Base-by-base conservation (phyloP, 2,797 vertebrate species). In the Sebastiscus tertius region DNA sequence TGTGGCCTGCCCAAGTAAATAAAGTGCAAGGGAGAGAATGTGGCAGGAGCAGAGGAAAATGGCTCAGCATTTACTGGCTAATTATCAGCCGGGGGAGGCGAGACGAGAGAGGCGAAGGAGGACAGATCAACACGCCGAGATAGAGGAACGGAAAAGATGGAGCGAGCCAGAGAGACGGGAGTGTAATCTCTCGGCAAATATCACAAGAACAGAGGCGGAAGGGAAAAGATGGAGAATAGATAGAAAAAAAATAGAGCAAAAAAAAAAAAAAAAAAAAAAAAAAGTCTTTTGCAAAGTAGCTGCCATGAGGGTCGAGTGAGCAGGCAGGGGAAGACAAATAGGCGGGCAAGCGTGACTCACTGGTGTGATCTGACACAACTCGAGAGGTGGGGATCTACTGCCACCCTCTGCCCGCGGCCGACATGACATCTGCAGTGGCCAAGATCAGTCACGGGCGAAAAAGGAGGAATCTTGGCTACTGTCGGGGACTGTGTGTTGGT, bases 391-490 rank as follows among this genome's bases (percentile, higher is more conserved):
- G 87, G 81, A 90, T 91, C 89, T 93, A 90, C 93, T 95, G 94
- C 93, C 94, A 90, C 92, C 94, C 72, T 85, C 92, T 92, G 94
- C 49, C 72, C 20, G 1, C 0, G 24, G 70, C 64, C 0, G 34
- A 75, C 80, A 93, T 71, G 83, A 93, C 92, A 93, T 90, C 93
- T 93, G 92, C 92, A 94, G 87, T 89, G 90, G 85, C 79, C 80
- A 74, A 62, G 62, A 86, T 87, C 89, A 75, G 81, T 86, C 80
- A 77, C 1, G 49, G 49, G 83, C 10, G 29, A 68, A 31, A 75
- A 39, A 80, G 31, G 62, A 80, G 82, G 71, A 71, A 71, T 79
- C 60, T 85, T 73, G 84, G 86, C 83, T 24, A 42, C 77, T 18
- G 56, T 73, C 61, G 9, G 80, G 71, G 61, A 84, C 74, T 68